Conservation (phyloP, 2,888 invertebrate species). For the Argynnis bischoffii region DNA sequence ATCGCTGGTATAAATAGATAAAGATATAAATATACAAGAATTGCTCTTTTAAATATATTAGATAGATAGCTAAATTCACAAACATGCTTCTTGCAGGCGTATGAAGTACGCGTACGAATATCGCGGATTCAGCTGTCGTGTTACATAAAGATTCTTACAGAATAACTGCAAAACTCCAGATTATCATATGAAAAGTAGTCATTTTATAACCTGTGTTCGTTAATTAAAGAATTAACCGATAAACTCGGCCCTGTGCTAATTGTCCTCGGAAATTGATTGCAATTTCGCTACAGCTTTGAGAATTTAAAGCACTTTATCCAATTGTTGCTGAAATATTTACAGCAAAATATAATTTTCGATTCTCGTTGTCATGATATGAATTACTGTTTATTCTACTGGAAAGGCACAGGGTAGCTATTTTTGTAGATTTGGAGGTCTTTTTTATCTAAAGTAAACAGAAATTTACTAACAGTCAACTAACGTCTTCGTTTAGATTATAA, state of each 20-base stretch:
- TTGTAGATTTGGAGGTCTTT: slow-evolving; percentile 8
- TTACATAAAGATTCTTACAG: too few relatives aligned
- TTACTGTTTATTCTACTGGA: slow-evolving; percentile 20
- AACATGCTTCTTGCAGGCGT: too few relatives aligned
- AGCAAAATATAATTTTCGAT: slow-evolving; percentile 25
- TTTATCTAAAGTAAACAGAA: slow-evolving; percentile 12
- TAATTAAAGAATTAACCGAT: slow-evolving; percentile 36
- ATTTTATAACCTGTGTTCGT: slow-evolving; percentile 23
- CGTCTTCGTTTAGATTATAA: background rate
- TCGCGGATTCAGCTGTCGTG: too few relatives aligned
- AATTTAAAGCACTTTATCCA: slow-evolving; percentile 36
- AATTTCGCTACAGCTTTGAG: slow-evolving; percentile 32
- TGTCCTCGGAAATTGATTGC: slow-evolving; percentile 35
- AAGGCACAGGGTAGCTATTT: background rate
- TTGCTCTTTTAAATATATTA: too few relatives aligned
- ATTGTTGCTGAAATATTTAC: slow-evolving; percentile 31
- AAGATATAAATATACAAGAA: too few relatives aligned
- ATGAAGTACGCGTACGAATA: too few relatives aligned
- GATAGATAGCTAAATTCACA: too few relatives aligned
- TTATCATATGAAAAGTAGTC: slow-evolving; percentile 18
- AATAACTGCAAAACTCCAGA: background rate
- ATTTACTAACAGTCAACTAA: background rate
- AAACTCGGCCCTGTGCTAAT: slow-evolving; percentile 31
- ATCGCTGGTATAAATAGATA: too few relatives aligned
- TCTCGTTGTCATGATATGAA: slow-evolving; percentile 18